Percentiles rank a stretch among this genome's conserved stretches.
Evolutionary conservation across 2,888 invertebrate species (phyloP).

Genomic region (Drosophila macrothrix): DNA sequence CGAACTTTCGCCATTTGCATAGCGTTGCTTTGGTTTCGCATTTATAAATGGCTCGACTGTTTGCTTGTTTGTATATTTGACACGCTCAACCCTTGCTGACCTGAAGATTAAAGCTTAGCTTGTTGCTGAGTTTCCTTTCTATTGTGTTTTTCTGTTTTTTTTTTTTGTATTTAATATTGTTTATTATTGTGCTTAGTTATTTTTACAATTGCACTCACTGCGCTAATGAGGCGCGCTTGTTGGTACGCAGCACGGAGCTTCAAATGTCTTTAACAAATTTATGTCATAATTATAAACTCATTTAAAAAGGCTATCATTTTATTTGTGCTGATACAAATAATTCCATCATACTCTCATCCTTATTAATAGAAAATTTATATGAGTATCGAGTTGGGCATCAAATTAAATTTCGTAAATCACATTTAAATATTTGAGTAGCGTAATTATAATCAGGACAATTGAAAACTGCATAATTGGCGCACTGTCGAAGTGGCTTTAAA

Average conservation of each 20-base stretch:
- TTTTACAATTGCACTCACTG: slow-evolving; percentile 2
- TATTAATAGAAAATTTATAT: neutral
- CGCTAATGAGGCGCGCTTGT: neutral
- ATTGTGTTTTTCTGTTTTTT: too few relatives aligned
- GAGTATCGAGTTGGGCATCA: slow-evolving; percentile 2
- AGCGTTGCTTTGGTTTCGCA: slow-evolving; percentile 58
- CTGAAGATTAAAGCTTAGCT: slow-evolving; percentile 40
- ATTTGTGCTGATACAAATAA: slow-evolving; percentile 55
- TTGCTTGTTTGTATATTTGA: slow-evolving; percentile 5
- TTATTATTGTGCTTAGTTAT: slow-evolving; percentile 27
- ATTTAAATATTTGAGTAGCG: slow-evolving; percentile 67
- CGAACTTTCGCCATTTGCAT: slow-evolving; percentile 42
- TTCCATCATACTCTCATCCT: slow-evolving; percentile 10
- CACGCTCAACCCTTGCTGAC: slow-evolving; percentile 9
- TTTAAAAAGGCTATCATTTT: slow-evolving; percentile 4
- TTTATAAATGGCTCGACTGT: slow-evolving; percentile 42
- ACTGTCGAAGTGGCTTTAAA: slow-evolving; percentile 27
- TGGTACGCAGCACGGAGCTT: slow-evolving; percentile 30
- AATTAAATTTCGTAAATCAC: slow-evolving; percentile 17
- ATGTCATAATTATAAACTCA: neutral
- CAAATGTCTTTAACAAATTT: neutral
- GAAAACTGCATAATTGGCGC: slow-evolving; percentile 46
- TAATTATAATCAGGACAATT: slow-evolving; percentile 56
- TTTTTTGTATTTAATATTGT: slow-evolving; percentile 2
- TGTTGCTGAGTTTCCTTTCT: slow-evolving; percentile 23